phyloP scores from a whole-genome alignment of 2,888 invertebrate genomes.

The Gari tellinella region DNA sequence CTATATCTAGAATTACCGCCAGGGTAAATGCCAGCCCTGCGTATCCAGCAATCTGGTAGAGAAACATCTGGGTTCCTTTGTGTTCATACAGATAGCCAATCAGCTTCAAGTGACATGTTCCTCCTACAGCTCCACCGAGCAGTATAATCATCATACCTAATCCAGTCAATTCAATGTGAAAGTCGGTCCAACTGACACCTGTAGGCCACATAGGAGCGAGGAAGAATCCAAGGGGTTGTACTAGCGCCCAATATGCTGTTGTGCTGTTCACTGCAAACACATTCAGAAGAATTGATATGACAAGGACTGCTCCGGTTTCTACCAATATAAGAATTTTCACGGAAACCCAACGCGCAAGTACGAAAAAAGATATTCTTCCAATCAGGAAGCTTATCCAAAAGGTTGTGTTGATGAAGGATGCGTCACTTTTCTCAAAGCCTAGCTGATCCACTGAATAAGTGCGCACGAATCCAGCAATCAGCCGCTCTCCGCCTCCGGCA shows the following conservation, averaged over 20 bases:
- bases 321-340: conserved; percentile 59
- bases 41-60: conserved; percentile 64
- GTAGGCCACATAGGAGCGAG: conserved; percentile 66
- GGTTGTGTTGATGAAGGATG: conserved; percentile 64
- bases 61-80: conserved; percentile 59
- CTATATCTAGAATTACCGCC: conserved; percentile 42
- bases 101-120: conserved; percentile 63
- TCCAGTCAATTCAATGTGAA: conserved; percentile 67
- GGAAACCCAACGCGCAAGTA: conserved; percentile 59
- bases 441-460: conserved; percentile 67
- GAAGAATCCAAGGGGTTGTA: conserved; percentile 63
- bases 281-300: conserved; percentile 52
- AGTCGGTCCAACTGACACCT: conserved; percentile 70
- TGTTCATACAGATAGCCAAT: conserved; percentile 69
- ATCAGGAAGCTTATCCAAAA: conserved; percentile 72
- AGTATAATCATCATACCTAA: conserved; percentile 62
- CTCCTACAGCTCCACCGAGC: conserved; percentile 66
- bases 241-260: conserved; percentile 63
- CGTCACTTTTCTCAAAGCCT: conserved; percentile 56
- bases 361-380: conserved; percentile 61
- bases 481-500: conserved; percentile 66
- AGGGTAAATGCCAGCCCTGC: conserved; percentile 38
- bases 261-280: conserved; percentile 56
- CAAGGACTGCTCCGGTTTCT: conserved; percentile 50
- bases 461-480: conserved; percentile 70